Conservation (phyloP, 2,888 invertebrate genomes). For the Spialia ferax region DNA sequence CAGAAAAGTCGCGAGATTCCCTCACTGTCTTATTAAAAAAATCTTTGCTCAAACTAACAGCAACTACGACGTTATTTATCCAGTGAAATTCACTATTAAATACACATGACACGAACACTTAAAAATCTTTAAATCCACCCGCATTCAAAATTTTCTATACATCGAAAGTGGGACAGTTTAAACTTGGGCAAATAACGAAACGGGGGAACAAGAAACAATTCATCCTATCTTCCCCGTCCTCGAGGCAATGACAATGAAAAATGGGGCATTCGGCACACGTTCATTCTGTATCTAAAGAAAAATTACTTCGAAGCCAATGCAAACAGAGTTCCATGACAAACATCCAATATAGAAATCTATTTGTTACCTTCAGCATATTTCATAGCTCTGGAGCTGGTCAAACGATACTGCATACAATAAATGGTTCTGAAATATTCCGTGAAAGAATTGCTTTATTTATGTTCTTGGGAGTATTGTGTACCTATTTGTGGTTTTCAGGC, state of each 20-base stretch:
- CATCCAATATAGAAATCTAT: too few relatives aligned
- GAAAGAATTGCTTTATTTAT: too few relatives aligned
- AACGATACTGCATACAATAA: too few relatives aligned
- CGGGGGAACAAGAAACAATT: constrained; percentile 33
- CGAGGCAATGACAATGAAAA: constrained; percentile 32
- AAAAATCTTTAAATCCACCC: background rate
- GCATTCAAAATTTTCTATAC: background rate
- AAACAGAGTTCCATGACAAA: too few relatives aligned
- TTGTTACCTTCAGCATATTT: too few relatives aligned
- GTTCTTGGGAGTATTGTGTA: too few relatives aligned
- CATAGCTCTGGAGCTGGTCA: too few relatives aligned
- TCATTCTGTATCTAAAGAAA: constrained; percentile 29
- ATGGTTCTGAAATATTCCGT: too few relatives aligned
- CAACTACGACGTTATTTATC: background rate
- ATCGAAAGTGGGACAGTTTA: constrained; percentile 26
- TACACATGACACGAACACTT: background rate
- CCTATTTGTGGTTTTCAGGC: too few relatives aligned
- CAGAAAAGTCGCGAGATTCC: too few relatives aligned
- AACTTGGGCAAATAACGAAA: constrained; percentile 25
- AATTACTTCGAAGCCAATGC: too few relatives aligned
- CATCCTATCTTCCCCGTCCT: constrained; percentile 27
- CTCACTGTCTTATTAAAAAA: background rate
- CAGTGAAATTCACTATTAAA: background rate
- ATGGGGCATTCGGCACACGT: constrained; percentile 24
- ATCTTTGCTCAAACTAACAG: background rate